Conservation (phyloP, 1,140 invertebrate species). For the Leptopilina clavipes region DNA sequence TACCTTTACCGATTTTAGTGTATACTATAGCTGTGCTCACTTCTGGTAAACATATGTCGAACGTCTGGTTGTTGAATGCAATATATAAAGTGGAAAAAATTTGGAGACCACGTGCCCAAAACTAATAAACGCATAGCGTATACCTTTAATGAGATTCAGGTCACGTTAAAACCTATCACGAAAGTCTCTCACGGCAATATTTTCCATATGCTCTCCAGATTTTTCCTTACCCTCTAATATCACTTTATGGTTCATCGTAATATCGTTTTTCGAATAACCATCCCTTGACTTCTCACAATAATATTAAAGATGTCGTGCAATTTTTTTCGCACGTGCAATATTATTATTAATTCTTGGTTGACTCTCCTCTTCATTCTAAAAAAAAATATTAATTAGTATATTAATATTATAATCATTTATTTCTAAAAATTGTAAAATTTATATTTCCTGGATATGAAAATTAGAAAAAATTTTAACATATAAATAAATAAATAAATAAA, state of each 20-base stretch:
- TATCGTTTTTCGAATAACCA: no score
- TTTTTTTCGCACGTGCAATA: no score
- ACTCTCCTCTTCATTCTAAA: no score
- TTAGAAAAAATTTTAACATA: no score
- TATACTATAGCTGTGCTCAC: neutral
- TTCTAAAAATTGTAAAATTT: no score
- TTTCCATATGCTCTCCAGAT: constrained; percentile 15
- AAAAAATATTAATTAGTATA: no score
- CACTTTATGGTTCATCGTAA: neutral
- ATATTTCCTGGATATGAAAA: no score
- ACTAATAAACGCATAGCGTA: neutral
- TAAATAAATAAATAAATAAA: no score
- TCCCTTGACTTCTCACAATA: neutral
- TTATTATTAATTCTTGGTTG: no score
- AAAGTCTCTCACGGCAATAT: constrained; percentile 16
- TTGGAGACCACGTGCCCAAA: constrained; percentile 19
- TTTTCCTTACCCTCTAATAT: neutral
- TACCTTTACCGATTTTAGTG: neutral
- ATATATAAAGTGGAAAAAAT: constrained; percentile 11
- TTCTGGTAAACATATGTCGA: constrained; percentile 28
- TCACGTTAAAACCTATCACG: neutral
- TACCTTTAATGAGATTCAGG: constrained; percentile 33
- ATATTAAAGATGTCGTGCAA: no score
- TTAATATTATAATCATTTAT: no score
- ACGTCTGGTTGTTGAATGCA: constrained; percentile 15